Evolutionary conservation across 1,140 invertebrate genomes (phyloP).

Genomic region (Maconellicoccus hirsutus): DNA sequence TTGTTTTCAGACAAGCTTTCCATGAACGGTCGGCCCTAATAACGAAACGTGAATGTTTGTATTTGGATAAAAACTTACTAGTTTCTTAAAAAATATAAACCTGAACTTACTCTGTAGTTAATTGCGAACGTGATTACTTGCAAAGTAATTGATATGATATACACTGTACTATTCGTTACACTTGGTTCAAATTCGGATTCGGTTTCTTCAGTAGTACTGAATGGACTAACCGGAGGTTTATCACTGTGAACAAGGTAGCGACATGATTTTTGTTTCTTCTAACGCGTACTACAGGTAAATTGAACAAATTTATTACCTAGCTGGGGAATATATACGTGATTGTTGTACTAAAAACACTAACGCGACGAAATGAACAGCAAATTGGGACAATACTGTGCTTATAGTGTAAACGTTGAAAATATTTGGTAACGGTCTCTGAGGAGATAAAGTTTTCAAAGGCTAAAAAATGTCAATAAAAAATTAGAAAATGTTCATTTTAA

Average conservation of each 20-base stretch:
- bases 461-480: constrained; percentile 40
- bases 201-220: constrained; percentile 37
- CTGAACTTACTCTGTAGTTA: constrained; percentile 80
- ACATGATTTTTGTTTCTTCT: not conserved
- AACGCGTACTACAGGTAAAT: not conserved
- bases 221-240: not conserved
- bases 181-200: constrained; percentile 84
- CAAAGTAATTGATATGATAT: constrained; percentile 92
- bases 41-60: constrained; percentile 19
- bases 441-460: constrained; percentile 83
- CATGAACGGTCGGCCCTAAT: constrained; percentile 96
- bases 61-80: too few species aligned
- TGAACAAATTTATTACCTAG: constrained; percentile 11
- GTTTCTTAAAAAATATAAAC: constrained; percentile 17
- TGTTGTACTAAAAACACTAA: constrained; percentile 80
- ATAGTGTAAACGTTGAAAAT: constrained; percentile 99
- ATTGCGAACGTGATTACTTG: constrained; percentile 98
- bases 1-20: constrained; percentile 87
- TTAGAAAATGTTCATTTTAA: too few species aligned
- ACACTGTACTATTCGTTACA: constrained; percentile 94
- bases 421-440: constrained; percentile 89
- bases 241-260: not conserved
- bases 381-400: constrained; percentile 87
- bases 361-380: constrained; percentile 86
- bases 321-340: constrained; percentile 41